A percentile compares a stretch with the other conserved stretches of the same genome.
phyloP scores from a whole-genome alignment of 2,113 vertebrate species.

The Meriones unguiculatus region DNA sequence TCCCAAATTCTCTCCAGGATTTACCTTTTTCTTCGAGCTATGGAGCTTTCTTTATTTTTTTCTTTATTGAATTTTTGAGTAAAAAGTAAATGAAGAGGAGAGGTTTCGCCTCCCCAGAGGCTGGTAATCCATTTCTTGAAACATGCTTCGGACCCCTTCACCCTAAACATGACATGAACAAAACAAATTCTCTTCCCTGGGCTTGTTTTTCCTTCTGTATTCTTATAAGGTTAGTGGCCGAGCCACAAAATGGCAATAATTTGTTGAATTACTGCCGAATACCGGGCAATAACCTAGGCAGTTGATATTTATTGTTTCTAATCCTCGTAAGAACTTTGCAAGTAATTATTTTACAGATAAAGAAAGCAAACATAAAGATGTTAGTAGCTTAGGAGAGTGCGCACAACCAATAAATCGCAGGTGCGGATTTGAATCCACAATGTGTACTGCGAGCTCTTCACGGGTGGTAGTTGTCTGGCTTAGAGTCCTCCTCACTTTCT shows the following conservation, averaged over 20 bases:
- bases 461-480: not conserved
- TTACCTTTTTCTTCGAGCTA: not conserved
- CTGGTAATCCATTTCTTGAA: not conserved
- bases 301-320: constrained; percentile 53
- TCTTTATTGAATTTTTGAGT: constrained; percentile 33
- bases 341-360: constrained; percentile 60
- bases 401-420: not conserved
- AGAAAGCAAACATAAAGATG: constrained; percentile 53
- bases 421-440: constrained; percentile 46
- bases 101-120: not conserved
- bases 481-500: not conserved
- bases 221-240: constrained; percentile 3
- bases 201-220: not conserved
- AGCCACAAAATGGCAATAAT: not conserved
- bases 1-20: not conserved
- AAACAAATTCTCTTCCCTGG: not conserved
- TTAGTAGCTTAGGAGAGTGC: constrained; percentile 28
- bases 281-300: not conserved
- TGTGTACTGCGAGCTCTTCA: not conserved
- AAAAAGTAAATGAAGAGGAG: not conserved
- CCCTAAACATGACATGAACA: not conserved
- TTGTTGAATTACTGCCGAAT: constrained; percentile 34
- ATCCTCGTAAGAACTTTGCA: constrained; percentile 49
- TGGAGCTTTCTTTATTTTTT: not conserved
- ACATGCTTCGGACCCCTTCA: not conserved